A percentile compares a stretch with the other conserved stretches of the same genome.
Evolutionary conservation across 2,888 invertebrate species (phyloP).

Genomic region (Rhimphoctona megacephalus): DNA sequence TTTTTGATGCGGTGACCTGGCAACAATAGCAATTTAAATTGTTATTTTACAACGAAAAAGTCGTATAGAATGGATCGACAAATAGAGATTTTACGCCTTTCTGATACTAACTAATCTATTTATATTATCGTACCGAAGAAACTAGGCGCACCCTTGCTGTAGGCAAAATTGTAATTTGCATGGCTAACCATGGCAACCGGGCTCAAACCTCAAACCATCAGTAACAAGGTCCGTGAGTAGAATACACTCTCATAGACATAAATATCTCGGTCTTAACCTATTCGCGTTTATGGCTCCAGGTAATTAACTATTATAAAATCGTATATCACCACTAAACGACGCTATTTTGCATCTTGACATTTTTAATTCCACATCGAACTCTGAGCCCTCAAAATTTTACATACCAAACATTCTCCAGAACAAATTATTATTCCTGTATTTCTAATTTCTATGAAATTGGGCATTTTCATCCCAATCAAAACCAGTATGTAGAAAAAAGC

Average conservation of each 20-base stretch:
- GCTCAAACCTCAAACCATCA: conserved; percentile 31
- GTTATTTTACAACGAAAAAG: not conserved
- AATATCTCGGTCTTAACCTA: conserved; percentile 7
- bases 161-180: conserved; percentile 63
- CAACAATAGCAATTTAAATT: not conserved
- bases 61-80: not conserved
- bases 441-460: not conserved
- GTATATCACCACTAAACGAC: not conserved
- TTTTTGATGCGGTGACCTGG: not conserved
- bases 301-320: not conserved
- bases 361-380: not conserved
- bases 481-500: not conserved
- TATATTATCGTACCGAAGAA: conserved; percentile 9
- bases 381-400: not conserved
- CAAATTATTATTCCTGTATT: not conserved
- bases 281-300: not conserved
- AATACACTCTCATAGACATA: not conserved
- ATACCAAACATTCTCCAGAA: not conserved
- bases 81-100: not conserved
- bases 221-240: conserved; percentile 7
- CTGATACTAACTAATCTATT: conserved; percentile 4
- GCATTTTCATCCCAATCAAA: not conserved
- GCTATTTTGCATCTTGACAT: not conserved
- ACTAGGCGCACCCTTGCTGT: conserved; percentile 55
- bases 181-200: conserved; percentile 59